Percentiles rank a stretch among this genome's conserved stretches.
Conservation (phyloP, 2,797 vertebrate genomes). For the Remorina albescens region DNA sequence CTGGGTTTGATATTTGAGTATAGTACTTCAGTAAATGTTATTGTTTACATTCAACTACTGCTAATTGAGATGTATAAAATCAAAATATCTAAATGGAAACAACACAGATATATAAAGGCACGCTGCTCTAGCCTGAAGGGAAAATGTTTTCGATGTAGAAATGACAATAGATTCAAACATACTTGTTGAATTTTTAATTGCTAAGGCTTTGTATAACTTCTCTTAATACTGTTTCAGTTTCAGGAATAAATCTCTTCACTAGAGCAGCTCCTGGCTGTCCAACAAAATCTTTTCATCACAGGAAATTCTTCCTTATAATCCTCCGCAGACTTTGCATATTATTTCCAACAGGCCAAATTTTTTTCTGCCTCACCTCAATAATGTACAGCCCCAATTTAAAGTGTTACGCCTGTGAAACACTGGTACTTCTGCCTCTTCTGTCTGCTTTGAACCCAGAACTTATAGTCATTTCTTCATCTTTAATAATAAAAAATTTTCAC, state of each 20-base stretch:
- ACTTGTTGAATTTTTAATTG: slow-evolving; percentile 59
- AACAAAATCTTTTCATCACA: slow-evolving; percentile 27
- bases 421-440: neutral
- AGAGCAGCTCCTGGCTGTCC: slow-evolving; percentile 26
- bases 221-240: slow-evolving; percentile 51
- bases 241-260: slow-evolving; percentile 36
- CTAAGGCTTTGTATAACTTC: slow-evolving; percentile 31
- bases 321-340: slow-evolving; percentile 39
- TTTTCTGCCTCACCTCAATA: neutral
- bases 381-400: neutral
- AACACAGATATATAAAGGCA: no score
- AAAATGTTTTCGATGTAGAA: slow-evolving; percentile 40
- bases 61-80: slow-evolving; percentile 1
- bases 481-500: neutral
- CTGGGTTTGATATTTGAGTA: neutral
- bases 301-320: slow-evolving; percentile 15
- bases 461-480: neutral
- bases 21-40: neutral
- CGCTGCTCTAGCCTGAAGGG: slow-evolving; percentile 3
- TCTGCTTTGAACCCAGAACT: neutral
- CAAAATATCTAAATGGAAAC: slow-evolving; percentile 7
- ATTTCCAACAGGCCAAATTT: slow-evolving; percentile 13
- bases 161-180: slow-evolving; percentile 42
- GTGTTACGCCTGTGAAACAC: neutral
- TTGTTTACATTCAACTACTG: no score